These are phyloP conservation scores for Tyto alba DNA, from an alignment of 2,113 vertebrate genomes.

Conservation along the genomic window DNA sequence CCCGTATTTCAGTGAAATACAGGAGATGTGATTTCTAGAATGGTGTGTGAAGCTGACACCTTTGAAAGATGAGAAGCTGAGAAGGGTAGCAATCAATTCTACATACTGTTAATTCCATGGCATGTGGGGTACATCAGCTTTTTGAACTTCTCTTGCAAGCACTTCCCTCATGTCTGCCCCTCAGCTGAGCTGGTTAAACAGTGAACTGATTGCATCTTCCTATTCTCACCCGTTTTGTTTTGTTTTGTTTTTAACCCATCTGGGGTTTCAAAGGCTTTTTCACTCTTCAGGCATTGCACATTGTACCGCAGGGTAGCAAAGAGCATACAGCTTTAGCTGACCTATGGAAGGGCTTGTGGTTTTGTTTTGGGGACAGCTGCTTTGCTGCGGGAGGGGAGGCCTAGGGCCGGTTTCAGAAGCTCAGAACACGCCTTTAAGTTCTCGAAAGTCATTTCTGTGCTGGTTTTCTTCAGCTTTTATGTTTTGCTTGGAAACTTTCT, in stretches of 20 bases:
- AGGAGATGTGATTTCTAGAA: not conserved
- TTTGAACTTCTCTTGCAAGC: not conserved
- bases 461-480: not conserved
- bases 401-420: accelerated
- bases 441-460: not conserved
- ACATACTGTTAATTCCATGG: accelerated
- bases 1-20: not conserved
- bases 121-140: not conserved
- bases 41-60: not conserved
- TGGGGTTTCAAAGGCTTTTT: not conserved
- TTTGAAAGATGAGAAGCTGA: not conserved
- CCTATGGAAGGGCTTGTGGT: accelerated
- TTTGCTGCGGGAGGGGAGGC: not conserved
- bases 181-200: not conserved
- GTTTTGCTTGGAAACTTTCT: not conserved
- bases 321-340: accelerated
- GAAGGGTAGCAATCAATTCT: not conserved
- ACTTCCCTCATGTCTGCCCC: not conserved
- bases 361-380: not conserved
- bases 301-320: accelerated
- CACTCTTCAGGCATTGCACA: accelerated
- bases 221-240: not conserved
- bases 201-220: not conserved
- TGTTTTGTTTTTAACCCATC: not conserved
- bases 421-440: accelerated